These are phyloP conservation scores for Eupithecia pulchellata DNA, from an alignment of 2,888 invertebrate genomes.

Conservation along the genomic window DNA sequence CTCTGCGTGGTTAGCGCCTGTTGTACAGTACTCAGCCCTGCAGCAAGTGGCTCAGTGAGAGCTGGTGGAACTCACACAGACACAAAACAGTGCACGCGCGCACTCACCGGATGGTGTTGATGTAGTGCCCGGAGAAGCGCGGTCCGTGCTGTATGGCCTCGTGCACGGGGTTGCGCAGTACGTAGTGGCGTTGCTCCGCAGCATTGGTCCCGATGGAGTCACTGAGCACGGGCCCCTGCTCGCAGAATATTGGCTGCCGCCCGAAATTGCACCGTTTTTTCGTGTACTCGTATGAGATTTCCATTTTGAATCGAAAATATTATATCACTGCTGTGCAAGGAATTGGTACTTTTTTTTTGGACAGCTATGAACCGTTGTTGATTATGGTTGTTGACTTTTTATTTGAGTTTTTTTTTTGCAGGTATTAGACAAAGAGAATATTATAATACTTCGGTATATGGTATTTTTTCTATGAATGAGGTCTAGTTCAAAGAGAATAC, in stretches of 20 bases:
- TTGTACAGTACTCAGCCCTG: constrained; percentile 69
- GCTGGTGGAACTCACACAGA: not conserved
- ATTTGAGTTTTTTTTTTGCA: too few relatives aligned
- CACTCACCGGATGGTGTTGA: constrained; percentile 85
- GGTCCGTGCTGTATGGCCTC: constrained; percentile 77
- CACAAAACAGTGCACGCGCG: not conserved
- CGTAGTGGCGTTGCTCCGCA: constrained; percentile 66
- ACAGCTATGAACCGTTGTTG: too few relatives aligned
- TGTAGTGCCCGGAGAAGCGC: constrained; percentile 66
- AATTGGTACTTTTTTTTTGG: not conserved
- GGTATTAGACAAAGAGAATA: too few relatives aligned
- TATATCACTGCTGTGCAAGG: not conserved
- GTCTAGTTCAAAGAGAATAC: too few relatives aligned
- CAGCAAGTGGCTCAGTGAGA: not conserved
- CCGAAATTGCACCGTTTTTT: constrained; percentile 78
- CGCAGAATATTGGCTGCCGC: constrained; percentile 78
- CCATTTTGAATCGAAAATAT: constrained; percentile 20
- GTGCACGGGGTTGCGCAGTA: constrained; percentile 83
- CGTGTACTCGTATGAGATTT: constrained; percentile 67
- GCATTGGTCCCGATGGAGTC: constrained; percentile 64
- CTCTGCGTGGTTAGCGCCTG: constrained; percentile 89
- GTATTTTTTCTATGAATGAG: too few relatives aligned
- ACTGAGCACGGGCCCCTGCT: constrained; percentile 66
- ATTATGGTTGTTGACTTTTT: too few relatives aligned
- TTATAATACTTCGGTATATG: too few relatives aligned